Percentiles rank a stretch among this genome's conserved stretches.
Evolutionary conservation across 1,140 invertebrate genomes (phyloP).

Genomic region (Ptiloglossa arizonensis): DNA sequence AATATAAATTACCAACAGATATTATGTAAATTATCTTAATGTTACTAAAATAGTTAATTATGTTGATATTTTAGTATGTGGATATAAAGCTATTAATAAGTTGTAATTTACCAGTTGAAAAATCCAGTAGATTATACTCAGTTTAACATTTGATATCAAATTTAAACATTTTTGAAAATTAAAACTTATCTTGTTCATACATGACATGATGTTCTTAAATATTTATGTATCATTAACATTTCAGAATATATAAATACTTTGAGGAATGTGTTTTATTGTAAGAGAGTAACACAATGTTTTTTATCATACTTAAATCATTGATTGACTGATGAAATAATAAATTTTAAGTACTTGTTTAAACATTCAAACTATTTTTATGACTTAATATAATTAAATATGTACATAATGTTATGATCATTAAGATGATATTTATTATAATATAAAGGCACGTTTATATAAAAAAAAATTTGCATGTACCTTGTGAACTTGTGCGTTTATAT

Average conservation of each 20-base stretch:
- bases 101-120: background rate
- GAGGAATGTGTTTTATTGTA: constrained; percentile 39
- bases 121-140: background rate
- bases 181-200: background rate
- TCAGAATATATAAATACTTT: constrained; percentile 10
- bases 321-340: background rate
- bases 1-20: background rate
- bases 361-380: background rate
- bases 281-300: background rate
- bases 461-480: background rate
- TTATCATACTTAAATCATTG: constrained; percentile 13
- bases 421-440: constrained; percentile 12
- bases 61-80: background rate
- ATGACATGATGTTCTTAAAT: background rate
- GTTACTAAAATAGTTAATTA: background rate
- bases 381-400: constrained; percentile 16
- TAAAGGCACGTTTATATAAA: constrained; percentile 33
- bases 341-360: constrained; percentile 27
- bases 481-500: constrained; percentile 23
- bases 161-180: background rate
- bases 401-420: constrained; percentile 17
- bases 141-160: background rate
- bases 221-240: background rate
- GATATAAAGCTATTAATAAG: background rate
- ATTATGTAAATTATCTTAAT: background rate